These are phyloP conservation scores for Adelges cooleyi DNA, from an alignment of 1,140 invertebrate genomes.

Conservation along the genomic window DNA sequence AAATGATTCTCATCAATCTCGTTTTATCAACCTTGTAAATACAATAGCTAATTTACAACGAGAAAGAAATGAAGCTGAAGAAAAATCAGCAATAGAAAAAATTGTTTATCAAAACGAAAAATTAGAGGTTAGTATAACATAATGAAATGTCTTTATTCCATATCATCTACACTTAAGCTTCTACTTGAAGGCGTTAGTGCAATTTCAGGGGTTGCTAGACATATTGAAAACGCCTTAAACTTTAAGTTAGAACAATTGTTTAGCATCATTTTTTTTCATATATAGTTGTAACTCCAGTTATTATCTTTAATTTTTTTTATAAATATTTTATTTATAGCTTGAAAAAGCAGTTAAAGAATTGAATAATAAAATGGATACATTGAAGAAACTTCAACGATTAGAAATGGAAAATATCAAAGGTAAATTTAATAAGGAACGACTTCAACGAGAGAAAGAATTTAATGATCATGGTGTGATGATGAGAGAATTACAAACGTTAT, in stretches of 20 bases:
- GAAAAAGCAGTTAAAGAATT: slow-evolving; percentile 52
- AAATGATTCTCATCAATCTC: slow-evolving; percentile 23
- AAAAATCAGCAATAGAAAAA: slow-evolving; percentile 8
- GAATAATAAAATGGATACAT: slow-evolving; percentile 18
- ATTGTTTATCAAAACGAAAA: not conserved
- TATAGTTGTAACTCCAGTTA: too few relatives aligned
- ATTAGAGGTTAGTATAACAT: slow-evolving; percentile 1
- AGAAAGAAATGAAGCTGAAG: slow-evolving; percentile 22
- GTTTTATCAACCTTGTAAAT: slow-evolving; percentile 12
- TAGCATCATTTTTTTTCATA: too few relatives aligned
- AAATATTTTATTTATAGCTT: slow-evolving; percentile 42
- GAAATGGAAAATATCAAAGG: slow-evolving; percentile 28
- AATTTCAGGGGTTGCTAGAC: too few relatives aligned
- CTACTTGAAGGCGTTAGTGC: too few relatives aligned
- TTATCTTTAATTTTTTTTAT: too few relatives aligned
- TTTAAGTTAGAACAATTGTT: too few relatives aligned
- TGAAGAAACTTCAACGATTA: slow-evolving; percentile 29
- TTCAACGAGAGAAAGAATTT: slow-evolving; percentile 28
- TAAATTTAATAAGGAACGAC: slow-evolving; percentile 24
- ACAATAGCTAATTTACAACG: slow-evolving; percentile 8
- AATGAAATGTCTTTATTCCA: too few relatives aligned
- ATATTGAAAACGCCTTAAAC: too few relatives aligned
- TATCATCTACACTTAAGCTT: too few relatives aligned
- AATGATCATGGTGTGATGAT: slow-evolving; percentile 58
- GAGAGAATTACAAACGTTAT: slow-evolving; percentile 52